Evolutionary conservation across 2,888 invertebrate species (phyloP).

Genomic region (Brachyopa scutellaris): DNA sequence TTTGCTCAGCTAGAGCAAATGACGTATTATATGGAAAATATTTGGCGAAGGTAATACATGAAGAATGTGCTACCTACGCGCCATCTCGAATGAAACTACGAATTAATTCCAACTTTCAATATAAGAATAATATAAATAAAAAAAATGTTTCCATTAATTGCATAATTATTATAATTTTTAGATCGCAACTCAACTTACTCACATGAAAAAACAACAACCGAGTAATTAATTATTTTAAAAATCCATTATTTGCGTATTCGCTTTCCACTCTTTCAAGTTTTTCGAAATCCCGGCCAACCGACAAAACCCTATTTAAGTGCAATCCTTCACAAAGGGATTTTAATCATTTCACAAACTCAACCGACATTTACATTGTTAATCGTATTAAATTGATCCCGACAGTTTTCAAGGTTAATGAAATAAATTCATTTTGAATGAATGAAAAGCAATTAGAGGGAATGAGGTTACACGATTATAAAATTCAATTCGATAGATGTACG

Average conservation of each 20-base stretch:
- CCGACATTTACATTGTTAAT: slow-evolving; percentile 58
- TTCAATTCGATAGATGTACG: slow-evolving; percentile 13
- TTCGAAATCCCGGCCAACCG: slow-evolving; percentile 25
- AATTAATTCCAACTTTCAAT: too few species aligned
- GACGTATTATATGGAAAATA: too few species aligned
- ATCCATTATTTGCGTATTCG: slow-evolving; percentile 13
- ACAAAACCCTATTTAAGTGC: slow-evolving; percentile 48
- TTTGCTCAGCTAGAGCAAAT: too few species aligned
- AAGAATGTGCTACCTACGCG: too few species aligned
- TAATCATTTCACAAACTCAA: slow-evolving; percentile 50
- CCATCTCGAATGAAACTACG: too few species aligned
- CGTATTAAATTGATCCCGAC: slow-evolving; percentile 51
- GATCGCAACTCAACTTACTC: slow-evolving; percentile 2
- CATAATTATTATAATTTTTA: too few species aligned
- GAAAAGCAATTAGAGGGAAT: slow-evolving; percentile 27
- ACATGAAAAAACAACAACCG: not conserved
- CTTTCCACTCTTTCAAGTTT: slow-evolving; percentile 6
- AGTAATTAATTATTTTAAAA: not conserved
- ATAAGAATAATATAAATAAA: too few species aligned
- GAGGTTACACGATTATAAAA: slow-evolving; percentile 14
- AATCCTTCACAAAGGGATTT: slow-evolving; percentile 56
- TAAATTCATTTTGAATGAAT: too few species aligned
- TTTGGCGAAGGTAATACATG: too few species aligned
- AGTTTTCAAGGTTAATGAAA: slow-evolving; percentile 59
- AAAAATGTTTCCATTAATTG: too few species aligned